Base-by-base conservation (phyloP, 1,140 invertebrate species). In the Holcopasites calliopsidis region DNA sequence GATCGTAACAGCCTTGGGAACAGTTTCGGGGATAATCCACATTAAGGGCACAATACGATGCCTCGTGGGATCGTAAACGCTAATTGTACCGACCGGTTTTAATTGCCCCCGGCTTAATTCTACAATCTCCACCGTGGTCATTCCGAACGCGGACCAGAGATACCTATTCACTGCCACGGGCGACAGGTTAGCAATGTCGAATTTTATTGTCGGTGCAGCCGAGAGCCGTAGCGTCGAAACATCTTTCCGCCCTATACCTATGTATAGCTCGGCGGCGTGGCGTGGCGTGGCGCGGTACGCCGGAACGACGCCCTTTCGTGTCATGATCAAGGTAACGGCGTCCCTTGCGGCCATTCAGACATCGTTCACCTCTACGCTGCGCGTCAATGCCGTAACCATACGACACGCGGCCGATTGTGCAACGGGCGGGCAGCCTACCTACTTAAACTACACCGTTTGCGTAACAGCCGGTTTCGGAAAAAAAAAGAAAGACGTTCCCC, bases 401-500 rank as follows among this genome's bases (percentile, higher is more conserved):
- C 26, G 49, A 68, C 68, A 35, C 33, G 64, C 57, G 42, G 28
- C 47, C 58, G 83, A 85, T 86, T 84, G 77, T 85, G 84, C 79
- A 84, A 86, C 60, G 66, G 54, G 76, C 77, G 72, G 82, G 68
- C 33, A 54, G 64, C 54, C 68, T 76, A n/a, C 77, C 78, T 83
- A 79, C 68, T 65, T 77, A 82, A 47, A 28, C 71, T 66, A 61
- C 47, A 10, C 47, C 31, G 62, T 84, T 86, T 82, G 62, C 84
- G 84, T 77, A 83, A 86, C 74, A 52, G 74, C 33, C 79, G 57
- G 54, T 66, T 79, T 79, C 76, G 69, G 77, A 69, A 78, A 54
- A 31, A 55, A 52, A 33, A 61, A 35, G n/a, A n/a, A n/a, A n/a
- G n/a, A n/a, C n/a, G n/a, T n/a, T n/a, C n/a, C n/a, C 40, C 55